Percentiles rank a stretch among this genome's conserved stretches.
Conservation (phyloP, 2,113 vertebrate species). For the Phocoena phocoena region DNA sequence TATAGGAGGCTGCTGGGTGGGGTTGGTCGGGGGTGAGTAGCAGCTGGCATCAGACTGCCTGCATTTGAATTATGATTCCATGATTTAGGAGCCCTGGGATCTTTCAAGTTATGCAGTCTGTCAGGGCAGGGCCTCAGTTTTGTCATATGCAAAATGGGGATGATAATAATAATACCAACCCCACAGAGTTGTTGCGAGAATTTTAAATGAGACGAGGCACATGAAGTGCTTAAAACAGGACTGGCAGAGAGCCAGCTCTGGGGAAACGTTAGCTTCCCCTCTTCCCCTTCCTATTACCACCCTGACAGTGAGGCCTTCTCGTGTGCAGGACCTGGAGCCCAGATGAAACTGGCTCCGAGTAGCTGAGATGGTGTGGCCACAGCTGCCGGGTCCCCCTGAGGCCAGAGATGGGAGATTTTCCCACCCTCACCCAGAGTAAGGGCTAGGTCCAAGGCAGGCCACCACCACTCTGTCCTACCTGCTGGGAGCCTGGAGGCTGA, state of each 20-base stretch:
- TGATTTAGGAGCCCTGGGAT: fast-evolving
- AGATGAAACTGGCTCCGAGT: background rate
- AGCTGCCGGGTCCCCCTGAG: background rate
- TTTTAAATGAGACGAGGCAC: fast-evolving
- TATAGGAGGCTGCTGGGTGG: background rate
- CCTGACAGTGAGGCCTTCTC: background rate
- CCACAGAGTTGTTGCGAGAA: background rate
- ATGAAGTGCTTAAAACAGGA: fast-evolving
- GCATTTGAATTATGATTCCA: background rate
- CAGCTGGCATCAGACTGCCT: background rate
- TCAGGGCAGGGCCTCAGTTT: background rate
- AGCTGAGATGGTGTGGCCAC: background rate
- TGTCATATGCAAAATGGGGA: background rate
- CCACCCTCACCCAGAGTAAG: no score
- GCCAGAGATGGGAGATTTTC: background rate
- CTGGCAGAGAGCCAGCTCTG: fast-evolving
- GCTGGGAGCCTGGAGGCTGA: background rate
- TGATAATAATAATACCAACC: fast-evolving
- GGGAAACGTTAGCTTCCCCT: fast-evolving
- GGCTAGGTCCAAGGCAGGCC: background rate
- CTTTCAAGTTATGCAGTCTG: fast-evolving
- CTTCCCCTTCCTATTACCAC: no score
- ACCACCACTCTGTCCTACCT: background rate
- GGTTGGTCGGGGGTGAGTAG: fast-evolving
- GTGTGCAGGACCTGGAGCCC: no score